Conservation (phyloP, 2,113 vertebrate species). For the Sphaerodactylus townsendi region DNA sequence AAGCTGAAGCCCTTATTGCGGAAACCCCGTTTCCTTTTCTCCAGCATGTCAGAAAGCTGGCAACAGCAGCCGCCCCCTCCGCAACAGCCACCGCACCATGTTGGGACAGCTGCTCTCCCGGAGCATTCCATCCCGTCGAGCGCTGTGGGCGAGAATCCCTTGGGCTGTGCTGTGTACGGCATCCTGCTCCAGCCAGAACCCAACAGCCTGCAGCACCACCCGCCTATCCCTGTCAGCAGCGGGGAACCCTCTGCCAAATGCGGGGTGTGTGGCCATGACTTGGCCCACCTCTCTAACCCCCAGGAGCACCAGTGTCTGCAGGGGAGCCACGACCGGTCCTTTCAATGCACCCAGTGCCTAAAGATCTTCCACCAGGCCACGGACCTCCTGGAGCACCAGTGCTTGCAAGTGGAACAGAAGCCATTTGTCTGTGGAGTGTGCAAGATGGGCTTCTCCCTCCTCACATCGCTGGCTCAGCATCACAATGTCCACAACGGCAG, state of each 20-base stretch:
- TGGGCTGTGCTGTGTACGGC: constrained; percentile 94
- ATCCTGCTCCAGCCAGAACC: constrained; percentile 92
- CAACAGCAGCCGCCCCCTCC: constrained; percentile 73
- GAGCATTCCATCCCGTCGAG: constrained; percentile 88
- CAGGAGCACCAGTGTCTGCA: constrained; percentile 96
- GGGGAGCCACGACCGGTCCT: constrained; percentile 88
- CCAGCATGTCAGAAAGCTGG: constrained; percentile 85
- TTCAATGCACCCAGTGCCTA: constrained; percentile 97
- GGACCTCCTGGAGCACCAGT: constrained; percentile 94
- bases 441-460: constrained; percentile 98
- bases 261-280: constrained; percentile 90
- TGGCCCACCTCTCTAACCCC: constrained; percentile 89
- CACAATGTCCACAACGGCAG: constrained; percentile 90
- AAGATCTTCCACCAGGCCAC: constrained; percentile 98
- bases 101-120: constrained; percentile 81
- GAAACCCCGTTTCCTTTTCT: constrained; percentile 63
- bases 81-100: constrained; percentile 75
- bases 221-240: constrained; percentile 71
- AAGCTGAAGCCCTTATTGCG: constrained; percentile 75
- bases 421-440: constrained; percentile 96
- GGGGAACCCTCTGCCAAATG: constrained; percentile 88
- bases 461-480: constrained; percentile 93
- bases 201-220: constrained; percentile 79
- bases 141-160: constrained; percentile 79
- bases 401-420: constrained; percentile 96